Conservation (phyloP, 2,888 invertebrate species). For the Biston betularia region DNA sequence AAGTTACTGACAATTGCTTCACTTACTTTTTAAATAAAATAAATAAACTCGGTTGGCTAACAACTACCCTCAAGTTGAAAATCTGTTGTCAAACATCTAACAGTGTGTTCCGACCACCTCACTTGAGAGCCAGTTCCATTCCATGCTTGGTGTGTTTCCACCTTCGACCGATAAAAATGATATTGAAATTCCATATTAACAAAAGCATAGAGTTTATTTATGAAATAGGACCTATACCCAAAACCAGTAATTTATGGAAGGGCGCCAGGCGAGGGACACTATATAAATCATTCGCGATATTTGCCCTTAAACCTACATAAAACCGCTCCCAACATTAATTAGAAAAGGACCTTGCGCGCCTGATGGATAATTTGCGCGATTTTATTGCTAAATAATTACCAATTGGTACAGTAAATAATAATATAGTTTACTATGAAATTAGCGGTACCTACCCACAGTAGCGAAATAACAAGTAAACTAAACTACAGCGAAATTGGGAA, state of each 20-base stretch:
- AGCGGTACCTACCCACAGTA: constrained; percentile 5
- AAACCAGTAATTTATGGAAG: constrained; percentile 60
- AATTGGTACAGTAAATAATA: constrained; percentile 21
- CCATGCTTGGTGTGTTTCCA: too few species aligned
- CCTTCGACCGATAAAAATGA: constrained; percentile 20
- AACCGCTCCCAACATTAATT: constrained; percentile 49
- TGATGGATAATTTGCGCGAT: constrained; percentile 38
- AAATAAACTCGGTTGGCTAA: too few species aligned
- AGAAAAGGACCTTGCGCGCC: constrained; percentile 43
- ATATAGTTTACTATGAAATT: constrained; percentile 8
- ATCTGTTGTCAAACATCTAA: too few species aligned
- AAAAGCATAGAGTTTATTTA: constrained; percentile 52
- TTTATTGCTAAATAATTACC: constrained; percentile 34
- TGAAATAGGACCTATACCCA: constrained; percentile 54
- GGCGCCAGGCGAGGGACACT: constrained; percentile 50
- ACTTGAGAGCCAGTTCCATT: too few species aligned
- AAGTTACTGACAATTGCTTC: too few species aligned
- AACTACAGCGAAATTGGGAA: too few species aligned
- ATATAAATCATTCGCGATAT: constrained; percentile 59
- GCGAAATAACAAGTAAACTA: not conserved
- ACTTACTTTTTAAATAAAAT: too few species aligned
- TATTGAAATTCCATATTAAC: constrained; percentile 42
- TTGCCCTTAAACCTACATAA: constrained; percentile 47
- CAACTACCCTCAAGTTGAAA: too few species aligned
- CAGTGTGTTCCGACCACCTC: too few species aligned